phyloP scores from a whole-genome alignment of 2,888 invertebrate species.

The Spatulosminthurus flaviceps region DNA sequence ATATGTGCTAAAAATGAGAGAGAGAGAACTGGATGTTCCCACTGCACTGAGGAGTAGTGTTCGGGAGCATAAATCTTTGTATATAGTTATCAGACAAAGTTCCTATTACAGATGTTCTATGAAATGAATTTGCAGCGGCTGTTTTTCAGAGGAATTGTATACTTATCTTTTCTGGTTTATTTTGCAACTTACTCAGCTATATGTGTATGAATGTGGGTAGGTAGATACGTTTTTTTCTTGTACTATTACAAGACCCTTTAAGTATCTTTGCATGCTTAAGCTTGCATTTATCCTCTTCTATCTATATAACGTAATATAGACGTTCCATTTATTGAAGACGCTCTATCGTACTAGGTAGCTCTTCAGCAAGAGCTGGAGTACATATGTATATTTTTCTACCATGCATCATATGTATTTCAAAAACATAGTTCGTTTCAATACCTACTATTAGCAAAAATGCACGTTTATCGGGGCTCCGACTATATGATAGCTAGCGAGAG shows the following conservation, averaged over 20 bases:
- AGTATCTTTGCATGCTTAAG: too few species aligned
- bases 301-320: neutral
- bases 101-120: too few species aligned
- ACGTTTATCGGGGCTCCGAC: neutral
- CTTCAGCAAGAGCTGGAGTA: neutral
- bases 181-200: neutral
- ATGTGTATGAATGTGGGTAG: neutral
- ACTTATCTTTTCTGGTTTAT: neutral
- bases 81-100: too few species aligned
- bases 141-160: too few species aligned
- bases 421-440: neutral
- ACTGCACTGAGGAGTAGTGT: too few species aligned
- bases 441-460: neutral
- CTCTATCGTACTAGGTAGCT: neutral
- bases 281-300: neutral
- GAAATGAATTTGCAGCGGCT: too few species aligned
- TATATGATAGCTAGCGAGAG: neutral
- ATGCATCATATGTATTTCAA: too few species aligned
- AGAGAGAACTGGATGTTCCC: too few species aligned
- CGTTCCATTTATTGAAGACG: conserved; percentile 1
- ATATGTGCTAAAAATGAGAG: too few species aligned
- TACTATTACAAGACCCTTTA: neutral
- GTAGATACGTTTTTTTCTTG: neutral
- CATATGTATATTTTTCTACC: too few species aligned
- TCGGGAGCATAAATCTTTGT: too few species aligned